A percentile compares a stretch with the other conserved stretches of the same genome.
These are phyloP conservation scores for Nesometra sesokonis DNA, from an alignment of 35 echinoderm and acorn worm species.

Conservation along the genomic window DNA sequence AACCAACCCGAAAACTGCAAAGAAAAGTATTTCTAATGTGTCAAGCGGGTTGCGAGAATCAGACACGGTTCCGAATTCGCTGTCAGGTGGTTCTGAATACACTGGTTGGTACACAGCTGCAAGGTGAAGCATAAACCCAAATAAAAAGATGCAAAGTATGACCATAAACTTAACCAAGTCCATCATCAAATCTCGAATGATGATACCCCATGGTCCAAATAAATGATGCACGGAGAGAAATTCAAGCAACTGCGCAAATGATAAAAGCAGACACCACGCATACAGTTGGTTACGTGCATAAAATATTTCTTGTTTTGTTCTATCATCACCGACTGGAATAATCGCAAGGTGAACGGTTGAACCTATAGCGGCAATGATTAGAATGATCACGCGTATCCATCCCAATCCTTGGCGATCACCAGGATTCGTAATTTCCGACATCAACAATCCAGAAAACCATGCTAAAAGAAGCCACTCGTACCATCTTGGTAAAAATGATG, in stretches of 20 bases:
- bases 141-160: slow-evolving; percentile 78
- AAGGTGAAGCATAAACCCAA: slow-evolving; percentile 89
- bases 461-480: slow-evolving; percentile 88
- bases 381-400: slow-evolving; percentile 79
- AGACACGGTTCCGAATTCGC: background rate
- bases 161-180: slow-evolving; percentile 94
- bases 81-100: background rate
- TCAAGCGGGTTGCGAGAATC: slow-evolving; percentile 53
- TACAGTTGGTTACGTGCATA: slow-evolving; percentile 86
- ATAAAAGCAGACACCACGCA: slow-evolving; percentile 84
- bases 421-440: slow-evolving; percentile 82
- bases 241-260: slow-evolving; percentile 74
- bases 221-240: slow-evolving; percentile 94
- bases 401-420: slow-evolving; percentile 83
- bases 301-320: slow-evolving; percentile 23
- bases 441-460: slow-evolving; percentile 78
- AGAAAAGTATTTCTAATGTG: slow-evolving; percentile 84
- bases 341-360: slow-evolving; percentile 54
- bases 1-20: slow-evolving; percentile 86
- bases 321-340: slow-evolving; percentile 7
- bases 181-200: slow-evolving; percentile 93
- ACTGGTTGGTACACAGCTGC: slow-evolving; percentile 96
- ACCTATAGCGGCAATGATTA: slow-evolving; percentile 63
- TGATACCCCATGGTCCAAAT: slow-evolving; percentile 96
- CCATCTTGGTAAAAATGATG: slow-evolving; percentile 55